Base-by-base conservation (phyloP, 2,888 invertebrate species). In the Geophilus truncorum region DNA sequence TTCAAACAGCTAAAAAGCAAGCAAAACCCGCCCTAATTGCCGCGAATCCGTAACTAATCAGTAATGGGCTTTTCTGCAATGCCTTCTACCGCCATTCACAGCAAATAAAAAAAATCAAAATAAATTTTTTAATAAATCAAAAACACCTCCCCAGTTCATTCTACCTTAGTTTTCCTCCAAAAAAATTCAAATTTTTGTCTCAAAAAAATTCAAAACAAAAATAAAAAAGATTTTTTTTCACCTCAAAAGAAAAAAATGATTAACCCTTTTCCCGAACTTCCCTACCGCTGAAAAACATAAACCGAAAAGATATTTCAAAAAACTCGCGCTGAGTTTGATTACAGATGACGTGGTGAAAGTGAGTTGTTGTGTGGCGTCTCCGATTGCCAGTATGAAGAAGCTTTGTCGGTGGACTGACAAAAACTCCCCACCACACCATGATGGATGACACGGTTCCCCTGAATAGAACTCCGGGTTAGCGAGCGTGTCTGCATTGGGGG, bases 361-460 rank as follows among this genome's bases (percentile, higher is more conserved):
- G 70, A 70, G 70, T 70, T 70, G 70, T 70, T 70, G 70, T 70
- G 70, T 70, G 70, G 70, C 70, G 28, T 70, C 70, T 70, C 70
- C 51, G 51, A 51, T 51, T 51, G 70, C 70, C 25, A 70, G 70
- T 70, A 28, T 70, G 70, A 70, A 70, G 70, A 70, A 70, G 70
- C 70, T 70, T 70, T 70, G 70, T 70, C 70, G 70, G 70, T 70
- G 70, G 70, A 70, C 70, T 23, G 70, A 70, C 25, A 70, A 70
- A 70, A 25, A 70, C 25, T 21, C 70, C 70, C 5, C 28, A 70
- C 70, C 70, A 70, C 70, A 70, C 70, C 70, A 70, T 70, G 70
- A 70, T 70, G 70, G 70, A 70, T 70, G 70, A 70, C 70, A 70
- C 12, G 70, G 28, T 70, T 70, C 70, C 70, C 70, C 6, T 28